Conservation (phyloP, 2,888 invertebrate genomes). For the Pyrocoelia pectoralis region DNA sequence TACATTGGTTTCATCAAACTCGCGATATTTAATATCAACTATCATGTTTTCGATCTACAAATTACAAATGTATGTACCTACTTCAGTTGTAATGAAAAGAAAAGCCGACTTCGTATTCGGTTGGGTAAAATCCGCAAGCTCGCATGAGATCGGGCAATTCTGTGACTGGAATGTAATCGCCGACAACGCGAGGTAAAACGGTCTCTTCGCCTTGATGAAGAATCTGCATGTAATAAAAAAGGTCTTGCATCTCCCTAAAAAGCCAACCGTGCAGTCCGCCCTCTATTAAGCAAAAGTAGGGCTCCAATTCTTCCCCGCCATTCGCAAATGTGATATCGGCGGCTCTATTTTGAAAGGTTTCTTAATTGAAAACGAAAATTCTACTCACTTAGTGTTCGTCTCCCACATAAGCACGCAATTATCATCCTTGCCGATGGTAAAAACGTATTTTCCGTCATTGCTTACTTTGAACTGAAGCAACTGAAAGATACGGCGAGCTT, state of each 20-base stretch:
- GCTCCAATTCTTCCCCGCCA: conserved; percentile 68
- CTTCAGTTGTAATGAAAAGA: not conserved
- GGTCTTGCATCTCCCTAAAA: conserved; percentile 74
- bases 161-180: conserved; percentile 67
- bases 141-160: conserved; percentile 79
- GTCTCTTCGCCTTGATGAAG: conserved; percentile 75
- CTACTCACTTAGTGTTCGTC: conserved; percentile 62
- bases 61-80: no score
- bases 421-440: conserved; percentile 65
- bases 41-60: conserved; percentile 68
- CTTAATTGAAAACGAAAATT: conserved; percentile 34
- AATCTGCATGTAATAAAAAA: conserved; percentile 81
- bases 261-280: conserved; percentile 76
- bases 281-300: conserved; percentile 76
- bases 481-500: conserved; percentile 50
- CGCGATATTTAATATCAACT: conserved; percentile 65
- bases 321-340: conserved; percentile 47
- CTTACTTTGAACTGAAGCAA: conserved; percentile 58
- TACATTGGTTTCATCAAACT: conserved; percentile 61
- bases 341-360: conserved; percentile 42
- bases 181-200: conserved; percentile 67
- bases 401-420: conserved; percentile 66
- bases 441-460: conserved; percentile 62
- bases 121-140: conserved; percentile 78
- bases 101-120: conserved; percentile 71